Percentiles rank a stretch among this genome's conserved stretches.
phyloP scores from a whole-genome alignment of 37 sponge, comb jelly and placozoan genomes.

The Halichondria panicea region DNA sequence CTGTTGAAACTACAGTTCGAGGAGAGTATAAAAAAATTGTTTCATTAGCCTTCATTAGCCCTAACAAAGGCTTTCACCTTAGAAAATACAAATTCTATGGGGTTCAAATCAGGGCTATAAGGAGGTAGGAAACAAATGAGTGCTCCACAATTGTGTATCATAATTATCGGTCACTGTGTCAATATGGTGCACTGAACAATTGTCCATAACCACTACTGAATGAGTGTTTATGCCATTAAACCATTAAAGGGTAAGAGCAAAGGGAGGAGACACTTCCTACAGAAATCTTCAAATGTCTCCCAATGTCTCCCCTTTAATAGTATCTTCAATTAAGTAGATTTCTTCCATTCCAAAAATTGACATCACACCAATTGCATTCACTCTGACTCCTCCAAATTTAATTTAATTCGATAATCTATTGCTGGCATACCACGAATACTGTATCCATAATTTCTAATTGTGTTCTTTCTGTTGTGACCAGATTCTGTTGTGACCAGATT shows the following conservation, averaged over 20 bases:
- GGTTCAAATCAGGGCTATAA: slow-evolving; percentile 34
- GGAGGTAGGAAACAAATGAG: slow-evolving; percentile 14
- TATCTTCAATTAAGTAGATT: slow-evolving; percentile 17
- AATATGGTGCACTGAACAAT: slow-evolving; percentile 21
- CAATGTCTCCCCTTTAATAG: slow-evolving; percentile 22
- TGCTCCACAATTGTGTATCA: slow-evolving; percentile 19
- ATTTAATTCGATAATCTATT: background rate
- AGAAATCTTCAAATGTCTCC: slow-evolving; percentile 18
- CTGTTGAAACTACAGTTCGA: background rate
- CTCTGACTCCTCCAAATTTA: background rate
- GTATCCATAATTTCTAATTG: slow-evolving; percentile 13
- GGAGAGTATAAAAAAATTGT: background rate
- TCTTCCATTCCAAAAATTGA: slow-evolving; percentile 14
- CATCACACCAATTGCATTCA: background rate
- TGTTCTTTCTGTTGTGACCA: slow-evolving; percentile 1
- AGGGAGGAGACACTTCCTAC: slow-evolving; percentile 12
- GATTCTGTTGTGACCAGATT: slow-evolving; percentile 11
- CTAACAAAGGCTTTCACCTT: slow-evolving; percentile 10
- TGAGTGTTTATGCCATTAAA: slow-evolving; percentile 31
- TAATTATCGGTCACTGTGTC: background rate
- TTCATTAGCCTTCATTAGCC: slow-evolving; percentile 3
- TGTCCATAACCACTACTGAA: slow-evolving; percentile 22
- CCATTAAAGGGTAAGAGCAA: slow-evolving; percentile 32
- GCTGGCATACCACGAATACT: slow-evolving; percentile 13
- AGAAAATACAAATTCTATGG: slow-evolving; percentile 21